Evolutionary conservation across 2,888 invertebrate species (phyloP), one percentile per base, ranked within the genome.

Genomic region (Cryptosula pallasiana): DNA sequence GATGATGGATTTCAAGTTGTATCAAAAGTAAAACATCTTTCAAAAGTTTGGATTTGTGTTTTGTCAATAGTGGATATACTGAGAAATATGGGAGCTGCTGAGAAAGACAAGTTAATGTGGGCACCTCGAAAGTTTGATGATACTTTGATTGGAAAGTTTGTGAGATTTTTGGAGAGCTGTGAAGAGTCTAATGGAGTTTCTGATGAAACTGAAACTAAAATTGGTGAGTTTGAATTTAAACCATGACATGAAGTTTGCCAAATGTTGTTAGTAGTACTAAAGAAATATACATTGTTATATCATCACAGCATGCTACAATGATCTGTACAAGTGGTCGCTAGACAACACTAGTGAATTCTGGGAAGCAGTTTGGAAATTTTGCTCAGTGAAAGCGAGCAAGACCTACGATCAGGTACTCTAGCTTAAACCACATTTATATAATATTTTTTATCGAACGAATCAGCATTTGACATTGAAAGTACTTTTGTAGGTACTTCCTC

Each of bases 311-410:
- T 78, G 80, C 32, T 88, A 88, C 75, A 78, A 81, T 71, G 83
- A 85, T 1, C 81, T 87, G 63, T 86, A 87, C 77, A 76, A 81
- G 27, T 88, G 87, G 87, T 86, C 87, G 9, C 81, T 86, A 77
- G 84, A 86, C 27, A 83, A 86, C 74, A 85, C 86, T 75, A 75
- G 81, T 29, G 78, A 83, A 63, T 88, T 88, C 79, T 88, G 87
- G 88, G 83, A 81, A 73, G 84, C 85, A 73, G 78, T 87, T 55
- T 86, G 85, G 82, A 75, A 81, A 25, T 87, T 83, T 75, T 78
- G 83, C 29, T 80, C 79, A 9, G 79, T 87, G 9, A 77, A 84
- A 16, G 78, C 84, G 73, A 86, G 86, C 1, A 74, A 79, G 74
- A 73, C 81, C 0, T 84, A 80, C 74, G 77, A 79, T 13, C 71